These are phyloP conservation scores for Cremastinae sp. DNA, from an alignment of 2,888 invertebrate genomes.

Conservation along the genomic window DNA sequence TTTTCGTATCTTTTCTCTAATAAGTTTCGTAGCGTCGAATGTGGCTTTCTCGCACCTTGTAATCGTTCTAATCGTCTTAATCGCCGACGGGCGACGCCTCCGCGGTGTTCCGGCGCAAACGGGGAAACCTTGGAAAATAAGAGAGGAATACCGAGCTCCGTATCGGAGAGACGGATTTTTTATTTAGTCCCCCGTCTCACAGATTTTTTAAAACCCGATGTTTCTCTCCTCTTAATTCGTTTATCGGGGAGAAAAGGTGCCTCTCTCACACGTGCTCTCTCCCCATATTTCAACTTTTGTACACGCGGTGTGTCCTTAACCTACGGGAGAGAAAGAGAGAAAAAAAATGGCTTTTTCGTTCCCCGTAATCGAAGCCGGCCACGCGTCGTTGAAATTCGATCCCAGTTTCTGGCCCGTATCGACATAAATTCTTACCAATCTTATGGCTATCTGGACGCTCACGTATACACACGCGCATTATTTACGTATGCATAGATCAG, in stretches of 20 bases:
- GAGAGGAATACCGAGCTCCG: too few relatives aligned
- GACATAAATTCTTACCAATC: constrained; percentile 65
- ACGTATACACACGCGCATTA: constrained; percentile 19
- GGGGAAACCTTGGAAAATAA: constrained; percentile 22
- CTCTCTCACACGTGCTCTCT: constrained; percentile 45
- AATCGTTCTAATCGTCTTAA: constrained; percentile 32
- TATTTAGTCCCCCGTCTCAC: constrained; percentile 5
- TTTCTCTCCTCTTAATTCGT: neutral
- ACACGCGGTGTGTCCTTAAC: constrained; percentile 37
- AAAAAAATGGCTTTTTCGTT: constrained; percentile 42
- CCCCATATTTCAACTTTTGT: constrained; percentile 24
- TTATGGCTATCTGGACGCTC: too few relatives aligned
- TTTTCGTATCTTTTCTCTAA: neutral
- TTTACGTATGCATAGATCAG: constrained; percentile 2
- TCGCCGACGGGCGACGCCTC: constrained; percentile 25
- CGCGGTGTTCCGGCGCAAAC: constrained; percentile 4
- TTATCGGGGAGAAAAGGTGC: constrained; percentile 18
- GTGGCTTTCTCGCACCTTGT: constrained; percentile 3
- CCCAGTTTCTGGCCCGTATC: constrained; percentile 64
- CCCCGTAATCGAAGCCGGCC: constrained; percentile 47
- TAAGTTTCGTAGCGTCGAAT: neutral
- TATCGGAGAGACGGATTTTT: too few relatives aligned
- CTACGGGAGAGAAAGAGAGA: neutral
- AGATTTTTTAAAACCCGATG: constrained; percentile 5
- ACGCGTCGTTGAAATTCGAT: constrained; percentile 69